Evolutionary conservation across 2,797 vertebrate genomes (phyloP).

Genomic region (Psittacula derbiana): DNA sequence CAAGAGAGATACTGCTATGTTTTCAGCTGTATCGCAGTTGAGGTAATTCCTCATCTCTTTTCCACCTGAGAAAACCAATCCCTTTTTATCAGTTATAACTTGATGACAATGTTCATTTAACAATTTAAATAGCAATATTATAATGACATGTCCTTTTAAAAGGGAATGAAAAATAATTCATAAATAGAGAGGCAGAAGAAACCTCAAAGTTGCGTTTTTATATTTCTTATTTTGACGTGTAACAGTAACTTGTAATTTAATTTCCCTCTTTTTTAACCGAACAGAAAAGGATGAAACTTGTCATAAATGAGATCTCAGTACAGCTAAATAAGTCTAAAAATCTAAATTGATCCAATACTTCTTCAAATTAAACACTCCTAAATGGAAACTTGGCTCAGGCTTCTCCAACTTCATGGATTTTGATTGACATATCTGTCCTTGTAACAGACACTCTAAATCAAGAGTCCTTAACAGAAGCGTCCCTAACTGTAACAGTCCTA

Average conservation of each 20-base stretch:
- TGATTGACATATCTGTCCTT: conserved; percentile 1
- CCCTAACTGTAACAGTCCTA: neutral
- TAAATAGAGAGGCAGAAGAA: neutral
- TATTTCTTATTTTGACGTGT: neutral
- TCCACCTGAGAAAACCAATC: neutral
- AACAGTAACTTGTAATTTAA: neutral
- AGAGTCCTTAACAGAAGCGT: conserved; percentile 33
- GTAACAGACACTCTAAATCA: conserved; percentile 7
- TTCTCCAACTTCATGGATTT: neutral
- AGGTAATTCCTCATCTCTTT: neutral
- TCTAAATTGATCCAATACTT: neutral
- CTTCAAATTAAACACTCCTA: neutral
- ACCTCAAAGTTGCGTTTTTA: neutral
- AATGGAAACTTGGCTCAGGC: neutral
- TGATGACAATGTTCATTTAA: neutral
- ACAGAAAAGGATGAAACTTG: neutral
- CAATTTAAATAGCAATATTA: neutral
- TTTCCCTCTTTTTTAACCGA: neutral
- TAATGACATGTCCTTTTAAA: neutral
- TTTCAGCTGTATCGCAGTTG: neutral
- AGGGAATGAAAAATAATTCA: neutral
- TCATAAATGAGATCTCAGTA: neutral
- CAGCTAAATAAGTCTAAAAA: neutral
- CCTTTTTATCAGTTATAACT: neutral
- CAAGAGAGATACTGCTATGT: neutral